Base-by-base conservation (phyloP, 2,113 vertebrate species). In the Oryzias javanicus region DNA sequence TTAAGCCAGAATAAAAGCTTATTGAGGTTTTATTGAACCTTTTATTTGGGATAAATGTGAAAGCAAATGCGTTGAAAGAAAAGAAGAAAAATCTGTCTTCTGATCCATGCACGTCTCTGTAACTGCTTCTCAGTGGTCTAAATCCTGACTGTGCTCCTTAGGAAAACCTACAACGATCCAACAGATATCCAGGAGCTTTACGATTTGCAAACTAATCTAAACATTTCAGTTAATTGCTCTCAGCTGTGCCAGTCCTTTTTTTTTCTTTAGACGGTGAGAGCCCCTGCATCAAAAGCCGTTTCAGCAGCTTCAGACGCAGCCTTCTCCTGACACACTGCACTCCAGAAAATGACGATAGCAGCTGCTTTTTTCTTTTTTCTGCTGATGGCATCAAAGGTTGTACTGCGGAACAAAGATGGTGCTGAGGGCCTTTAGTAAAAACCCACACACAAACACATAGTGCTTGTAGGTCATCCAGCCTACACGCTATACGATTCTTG, bases 401-500 rank as follows among this genome's bases (percentile, higher is more conserved):
- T 61, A 55, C 6, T 5, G 16, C 20, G 52, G 22, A 55, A 52
- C 29, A 52, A 57, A 59, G 17, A 48, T 55, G 51, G 18, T 47
- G 25, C 17, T 42, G 50, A 59, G 50, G 45, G 54, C 35, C 53
- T 12, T 49, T 25, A 24, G 52, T 59, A 22, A 74, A 22, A 70
- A 56, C 53, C 51, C 59, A 57, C 54, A 66, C 61, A 60, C 51
- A 68, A 54, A 69, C 60, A 58, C 35, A 72, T 53, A 67, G 63
- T 49, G 60, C 54, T 58, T n/a, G 64, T 27, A 41, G 57, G 42
- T 77, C 67, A 80, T 54, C 60, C 77, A 71, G 54, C 79, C 59
- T 70, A 75, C 72, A 64, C 58, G 52, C 45, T 59, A 77, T 67
- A 56, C 61, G 66, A 74, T 72, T 82, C 78, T 80, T 85, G 71